phyloP scores from a whole-genome alignment of 2,888 invertebrate species.

The Leptinotarsa juncta region DNA sequence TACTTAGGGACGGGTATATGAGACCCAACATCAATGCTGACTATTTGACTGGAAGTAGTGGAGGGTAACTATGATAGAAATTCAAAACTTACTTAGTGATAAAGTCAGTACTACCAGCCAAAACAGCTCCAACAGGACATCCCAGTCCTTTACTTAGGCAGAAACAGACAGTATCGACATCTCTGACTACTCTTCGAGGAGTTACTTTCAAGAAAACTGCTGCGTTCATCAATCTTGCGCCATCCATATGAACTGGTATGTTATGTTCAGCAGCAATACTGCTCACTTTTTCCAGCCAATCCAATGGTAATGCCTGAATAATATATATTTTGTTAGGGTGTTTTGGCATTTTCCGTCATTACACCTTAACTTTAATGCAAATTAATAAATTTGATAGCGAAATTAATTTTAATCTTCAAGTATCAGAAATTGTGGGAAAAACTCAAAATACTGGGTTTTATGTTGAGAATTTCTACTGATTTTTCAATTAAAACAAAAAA shows the following conservation, averaged over 20 bases:
- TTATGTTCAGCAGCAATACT: constrained; percentile 73
- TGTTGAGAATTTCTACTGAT: too few species aligned
- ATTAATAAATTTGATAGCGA: too few species aligned
- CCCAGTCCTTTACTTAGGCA: constrained; percentile 94
- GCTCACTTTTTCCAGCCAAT: constrained; percentile 81
- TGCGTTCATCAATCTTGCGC: constrained; percentile 93
- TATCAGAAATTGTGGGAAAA: too few species aligned
- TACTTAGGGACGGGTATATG: too few species aligned
- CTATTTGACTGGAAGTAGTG: too few species aligned
- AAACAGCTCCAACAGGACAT: constrained; percentile 88
- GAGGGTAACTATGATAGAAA: neutral
- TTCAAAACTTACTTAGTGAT: constrained; percentile 69
- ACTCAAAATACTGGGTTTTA: too few species aligned
- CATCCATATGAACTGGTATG: constrained; percentile 90
- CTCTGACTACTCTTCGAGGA: constrained; percentile 74
- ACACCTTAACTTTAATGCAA: too few species aligned
- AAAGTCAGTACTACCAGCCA: constrained; percentile 81
- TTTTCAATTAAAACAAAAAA: too few species aligned
- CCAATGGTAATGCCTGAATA: constrained; percentile 72
- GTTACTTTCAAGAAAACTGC: constrained; percentile 75
- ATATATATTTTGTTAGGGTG: neutral
- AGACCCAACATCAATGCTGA: too few species aligned
- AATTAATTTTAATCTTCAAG: too few species aligned
- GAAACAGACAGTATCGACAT: constrained; percentile 84
- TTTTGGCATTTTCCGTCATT: neutral